phyloP scores from a whole-genome alignment of 1,140 invertebrate genomes.

The Drosophila malerkotliana region DNA sequence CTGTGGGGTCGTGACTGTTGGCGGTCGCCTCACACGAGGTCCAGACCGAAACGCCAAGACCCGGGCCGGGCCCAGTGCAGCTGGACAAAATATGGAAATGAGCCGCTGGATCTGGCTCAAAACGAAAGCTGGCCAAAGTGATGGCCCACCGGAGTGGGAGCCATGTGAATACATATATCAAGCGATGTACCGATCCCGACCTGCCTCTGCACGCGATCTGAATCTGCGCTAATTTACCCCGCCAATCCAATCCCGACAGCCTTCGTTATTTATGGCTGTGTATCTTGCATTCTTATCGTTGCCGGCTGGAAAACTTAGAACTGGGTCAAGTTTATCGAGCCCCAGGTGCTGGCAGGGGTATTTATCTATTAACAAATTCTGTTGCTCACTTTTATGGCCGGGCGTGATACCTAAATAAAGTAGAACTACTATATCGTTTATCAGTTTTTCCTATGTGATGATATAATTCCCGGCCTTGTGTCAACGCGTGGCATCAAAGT shows the following conservation, averaged over 20 bases:
- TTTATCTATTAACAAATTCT: slow-evolving; percentile 57
- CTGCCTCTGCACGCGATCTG: slow-evolving; percentile 37
- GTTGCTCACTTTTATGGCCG: slow-evolving; percentile 23
- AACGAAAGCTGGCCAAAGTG: slow-evolving; percentile 63
- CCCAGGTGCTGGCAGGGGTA: neutral
- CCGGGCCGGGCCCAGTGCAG: slow-evolving; percentile 30
- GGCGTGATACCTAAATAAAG: neutral
- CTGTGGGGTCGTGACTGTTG: slow-evolving; percentile 65
- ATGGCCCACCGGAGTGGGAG: slow-evolving; percentile 30
- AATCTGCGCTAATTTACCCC: slow-evolving; percentile 5
- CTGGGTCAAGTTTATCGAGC: slow-evolving; percentile 74
- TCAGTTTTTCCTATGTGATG: slow-evolving; percentile 30
- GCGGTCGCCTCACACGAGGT: slow-evolving; percentile 73
- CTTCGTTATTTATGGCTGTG: slow-evolving; percentile 15
- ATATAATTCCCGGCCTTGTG: slow-evolving; percentile 51
- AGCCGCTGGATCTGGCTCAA: slow-evolving; percentile 31
- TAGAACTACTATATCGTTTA: slow-evolving; percentile 21
- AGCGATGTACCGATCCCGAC: neutral
- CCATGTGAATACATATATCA: slow-evolving; percentile 12
- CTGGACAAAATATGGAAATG: slow-evolving; percentile 76
- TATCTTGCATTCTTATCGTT: slow-evolving; percentile 28
- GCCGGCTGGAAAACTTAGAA: slow-evolving; percentile 37
- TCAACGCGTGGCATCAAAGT: slow-evolving; percentile 56
- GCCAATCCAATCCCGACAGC: slow-evolving; percentile 5
- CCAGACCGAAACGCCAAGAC: neutral